Evolutionary conservation across 1,140 invertebrate species (phyloP).

Genomic region (Trissolcus basalis): DNA sequence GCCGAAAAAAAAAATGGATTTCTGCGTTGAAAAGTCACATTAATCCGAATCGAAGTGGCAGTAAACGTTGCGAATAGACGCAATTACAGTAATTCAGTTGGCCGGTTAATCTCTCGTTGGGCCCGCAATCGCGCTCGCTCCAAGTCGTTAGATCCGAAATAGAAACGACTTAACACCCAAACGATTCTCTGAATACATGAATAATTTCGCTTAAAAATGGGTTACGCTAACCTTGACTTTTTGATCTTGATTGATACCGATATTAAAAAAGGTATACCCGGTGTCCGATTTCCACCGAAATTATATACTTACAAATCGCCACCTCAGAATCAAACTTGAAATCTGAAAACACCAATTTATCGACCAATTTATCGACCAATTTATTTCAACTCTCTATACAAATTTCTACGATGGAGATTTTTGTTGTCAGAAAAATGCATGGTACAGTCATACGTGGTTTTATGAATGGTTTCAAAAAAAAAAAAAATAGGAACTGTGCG

Average conservation of each 20-base stretch:
- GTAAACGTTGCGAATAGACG: background rate
- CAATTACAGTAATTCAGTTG: constrained; percentile 6
- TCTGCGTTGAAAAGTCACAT: background rate
- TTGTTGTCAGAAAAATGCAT: too few species aligned
- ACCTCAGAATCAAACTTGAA: background rate
- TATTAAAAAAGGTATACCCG: constrained; percentile 31
- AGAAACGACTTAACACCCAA: constrained; percentile 21
- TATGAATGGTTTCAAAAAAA: too few species aligned
- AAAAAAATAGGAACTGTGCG: background rate
- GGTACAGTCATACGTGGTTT: too few species aligned
- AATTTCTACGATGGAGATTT: too few species aligned
- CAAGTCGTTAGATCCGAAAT: background rate
- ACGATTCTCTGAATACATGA: constrained; percentile 26
- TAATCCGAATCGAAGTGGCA: background rate
- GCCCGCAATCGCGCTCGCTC: background rate
- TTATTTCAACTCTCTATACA: background rate
- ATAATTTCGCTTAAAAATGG: constrained; percentile 17
- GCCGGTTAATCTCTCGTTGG: background rate
- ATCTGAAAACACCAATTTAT: background rate
- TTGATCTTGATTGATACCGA: constrained; percentile 45
- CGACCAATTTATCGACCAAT: background rate
- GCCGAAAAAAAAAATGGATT: background rate
- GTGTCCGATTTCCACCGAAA: constrained; percentile 33
- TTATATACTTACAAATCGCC: constrained; percentile 19
- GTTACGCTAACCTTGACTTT: constrained; percentile 14